These are phyloP conservation scores for Brenthis ino DNA, from an alignment of 2,888 invertebrate species.

Conservation along the genomic window DNA sequence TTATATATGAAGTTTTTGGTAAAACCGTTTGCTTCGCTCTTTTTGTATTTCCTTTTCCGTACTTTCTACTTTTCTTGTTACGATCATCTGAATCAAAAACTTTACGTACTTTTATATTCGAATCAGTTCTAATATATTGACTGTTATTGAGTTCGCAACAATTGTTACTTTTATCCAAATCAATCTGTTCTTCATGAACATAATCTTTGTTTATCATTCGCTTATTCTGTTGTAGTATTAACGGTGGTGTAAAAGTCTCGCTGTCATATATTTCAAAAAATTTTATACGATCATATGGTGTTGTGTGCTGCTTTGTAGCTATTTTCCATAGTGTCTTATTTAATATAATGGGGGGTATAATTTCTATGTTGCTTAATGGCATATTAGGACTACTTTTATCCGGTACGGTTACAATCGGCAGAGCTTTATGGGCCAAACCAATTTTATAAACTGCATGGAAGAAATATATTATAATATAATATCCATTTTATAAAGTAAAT, in stretches of 20 bases:
- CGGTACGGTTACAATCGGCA: not conserved
- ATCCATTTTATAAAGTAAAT: not conserved
- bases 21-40: not conserved
- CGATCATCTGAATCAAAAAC: conserved; percentile 17
- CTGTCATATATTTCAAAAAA: conserved; percentile 72
- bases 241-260: conserved; percentile 46
- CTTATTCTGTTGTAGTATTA: conserved; percentile 8
- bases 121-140: conserved; percentile 55
- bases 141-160: conserved; percentile 42
- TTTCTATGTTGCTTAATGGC: not conserved
- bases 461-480: not conserved
- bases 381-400: not conserved
- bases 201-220: conserved; percentile 2
- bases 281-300: conserved; percentile 61
- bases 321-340: not conserved
- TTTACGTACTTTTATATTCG: conserved; percentile 26
- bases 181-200: conserved; percentile 37
- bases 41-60: too few relatives aligned
- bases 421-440: not conserved
- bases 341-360: not conserved
- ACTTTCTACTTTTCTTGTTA: not conserved
- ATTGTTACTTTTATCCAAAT: conserved; percentile 50
- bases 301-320: conserved; percentile 33
- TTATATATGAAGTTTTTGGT: conserved; percentile 18
- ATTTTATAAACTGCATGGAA: conserved; percentile 1